Percentiles rank a stretch among this genome's conserved stretches.
Evolutionary conservation across 1,140 invertebrate species (phyloP).

Genomic region (Cephus cinctus): DNA sequence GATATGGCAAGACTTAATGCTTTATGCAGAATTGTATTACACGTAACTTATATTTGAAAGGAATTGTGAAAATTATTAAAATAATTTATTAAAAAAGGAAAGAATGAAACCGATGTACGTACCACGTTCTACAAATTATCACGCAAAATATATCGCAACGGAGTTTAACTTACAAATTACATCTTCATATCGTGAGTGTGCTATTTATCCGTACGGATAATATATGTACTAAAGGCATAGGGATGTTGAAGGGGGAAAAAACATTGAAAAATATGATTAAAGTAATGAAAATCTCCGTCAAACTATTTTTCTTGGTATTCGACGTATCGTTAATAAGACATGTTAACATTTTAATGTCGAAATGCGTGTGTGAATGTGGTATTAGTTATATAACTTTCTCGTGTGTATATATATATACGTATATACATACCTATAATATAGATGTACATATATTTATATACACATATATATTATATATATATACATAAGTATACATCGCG

Average conservation of each 20-base stretch:
- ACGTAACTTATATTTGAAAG: background rate
- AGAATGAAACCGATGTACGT: background rate
- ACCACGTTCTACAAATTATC: too few species aligned
- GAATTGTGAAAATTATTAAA: background rate
- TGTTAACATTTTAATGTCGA: slow-evolving; percentile 3
- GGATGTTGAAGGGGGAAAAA: too few species aligned
- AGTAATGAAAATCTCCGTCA: background rate
- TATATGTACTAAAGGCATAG: too few species aligned
- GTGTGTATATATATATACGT: slow-evolving; percentile 2
- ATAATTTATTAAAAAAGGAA: background rate
- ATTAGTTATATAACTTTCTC: background rate
- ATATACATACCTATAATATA: background rate
- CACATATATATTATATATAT: background rate
- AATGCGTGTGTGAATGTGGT: slow-evolving; percentile 5
- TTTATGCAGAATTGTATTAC: background rate
- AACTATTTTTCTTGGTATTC: background rate
- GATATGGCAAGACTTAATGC: background rate
- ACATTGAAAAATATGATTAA: background rate
- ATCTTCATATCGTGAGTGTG: too few species aligned
- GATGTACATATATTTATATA: background rate
- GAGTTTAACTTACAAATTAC: too few species aligned
- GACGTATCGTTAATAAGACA: background rate
- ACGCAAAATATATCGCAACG: too few species aligned
- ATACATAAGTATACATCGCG: background rate
- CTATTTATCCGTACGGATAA: too few species aligned